phyloP scores from a whole-genome alignment of 2,113 vertebrate species.

The Dipodomys ordii region DNA sequence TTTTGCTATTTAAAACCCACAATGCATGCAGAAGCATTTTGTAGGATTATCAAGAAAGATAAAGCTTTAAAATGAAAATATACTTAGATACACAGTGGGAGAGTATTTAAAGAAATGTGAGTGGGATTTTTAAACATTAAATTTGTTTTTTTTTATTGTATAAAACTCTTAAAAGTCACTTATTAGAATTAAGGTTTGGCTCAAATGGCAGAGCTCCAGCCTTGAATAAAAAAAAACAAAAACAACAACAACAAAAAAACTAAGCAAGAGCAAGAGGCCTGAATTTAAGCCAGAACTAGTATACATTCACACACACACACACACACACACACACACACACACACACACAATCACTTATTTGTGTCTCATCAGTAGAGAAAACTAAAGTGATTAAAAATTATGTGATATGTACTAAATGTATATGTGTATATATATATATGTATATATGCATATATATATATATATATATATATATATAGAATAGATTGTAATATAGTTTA shows the following conservation, averaged over 20 bases:
- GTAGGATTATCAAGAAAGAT: background rate
- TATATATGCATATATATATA: background rate
- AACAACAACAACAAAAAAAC: too few relatives aligned
- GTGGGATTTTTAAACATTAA: background rate
- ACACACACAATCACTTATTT: background rate
- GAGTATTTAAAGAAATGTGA: constrained; percentile 36
- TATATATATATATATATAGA: too few relatives aligned
- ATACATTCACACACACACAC: too few relatives aligned
- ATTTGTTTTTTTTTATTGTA: constrained; percentile 19
- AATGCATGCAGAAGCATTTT: background rate
- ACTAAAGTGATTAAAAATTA: background rate
- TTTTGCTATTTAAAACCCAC: constrained; percentile 11
- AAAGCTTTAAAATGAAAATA: constrained; percentile 35
- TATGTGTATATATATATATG: background rate
- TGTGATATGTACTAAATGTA: background rate
- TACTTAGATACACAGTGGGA: background rate
- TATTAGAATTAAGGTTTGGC: too few relatives aligned
- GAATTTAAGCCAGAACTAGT: too few relatives aligned
- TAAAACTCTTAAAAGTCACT: background rate
- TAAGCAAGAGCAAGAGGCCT: too few relatives aligned
- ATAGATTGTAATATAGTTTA: background rate
- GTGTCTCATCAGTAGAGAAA: background rate
- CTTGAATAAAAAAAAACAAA: too few relatives aligned
- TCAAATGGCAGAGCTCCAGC: too few relatives aligned
- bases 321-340: too few relatives aligned